Evolutionary conservation across 2,888 invertebrate genomes (phyloP).

Genomic region (Drosophila phalerata): DNA sequence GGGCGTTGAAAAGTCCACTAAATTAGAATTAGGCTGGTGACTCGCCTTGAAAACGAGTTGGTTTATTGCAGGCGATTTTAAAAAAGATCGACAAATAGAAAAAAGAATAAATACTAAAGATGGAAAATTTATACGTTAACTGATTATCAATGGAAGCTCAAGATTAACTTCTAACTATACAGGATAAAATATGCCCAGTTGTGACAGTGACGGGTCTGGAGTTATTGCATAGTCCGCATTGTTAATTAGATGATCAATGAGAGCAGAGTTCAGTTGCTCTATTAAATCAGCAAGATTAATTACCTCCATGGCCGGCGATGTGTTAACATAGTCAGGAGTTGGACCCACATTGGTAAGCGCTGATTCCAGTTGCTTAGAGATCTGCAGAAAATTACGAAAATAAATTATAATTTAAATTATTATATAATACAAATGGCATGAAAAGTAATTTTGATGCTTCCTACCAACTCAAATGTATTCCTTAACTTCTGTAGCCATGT

Average conservation of each 20-base stretch:
- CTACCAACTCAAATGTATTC: slow-evolving; percentile 23
- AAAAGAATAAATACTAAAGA: neutral
- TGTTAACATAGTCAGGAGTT: slow-evolving; percentile 22
- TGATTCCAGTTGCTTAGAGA: slow-evolving; percentile 33
- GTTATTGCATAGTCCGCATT: slow-evolving; percentile 9
- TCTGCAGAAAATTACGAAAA: slow-evolving; percentile 15
- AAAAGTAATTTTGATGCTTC: neutral
- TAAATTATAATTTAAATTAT: no score
- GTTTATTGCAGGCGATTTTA: slow-evolving; percentile 30
- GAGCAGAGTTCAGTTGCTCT: slow-evolving; percentile 39
- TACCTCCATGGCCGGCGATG: slow-evolving; percentile 56
- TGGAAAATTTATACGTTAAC: slow-evolving; percentile 2
- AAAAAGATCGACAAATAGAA: slow-evolving; percentile 3
- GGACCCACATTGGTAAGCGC: slow-evolving; percentile 26
- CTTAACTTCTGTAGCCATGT: neutral
- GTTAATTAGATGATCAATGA: slow-evolving; percentile 47
- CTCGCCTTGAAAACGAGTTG: slow-evolving; percentile 28
- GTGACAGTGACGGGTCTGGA: neutral
- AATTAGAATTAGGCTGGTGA: slow-evolving; percentile 55
- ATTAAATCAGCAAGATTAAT: slow-evolving; percentile 29
- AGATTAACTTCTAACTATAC: slow-evolving; percentile 1
- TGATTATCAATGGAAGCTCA: slow-evolving; percentile 2
- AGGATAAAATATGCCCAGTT: neutral
- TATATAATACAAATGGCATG: no score
- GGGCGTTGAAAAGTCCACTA: slow-evolving; percentile 51